Evolutionary conservation across 2,888 invertebrate genomes (phyloP).

Genomic region (Drosophila nr. perissopoda): DNA sequence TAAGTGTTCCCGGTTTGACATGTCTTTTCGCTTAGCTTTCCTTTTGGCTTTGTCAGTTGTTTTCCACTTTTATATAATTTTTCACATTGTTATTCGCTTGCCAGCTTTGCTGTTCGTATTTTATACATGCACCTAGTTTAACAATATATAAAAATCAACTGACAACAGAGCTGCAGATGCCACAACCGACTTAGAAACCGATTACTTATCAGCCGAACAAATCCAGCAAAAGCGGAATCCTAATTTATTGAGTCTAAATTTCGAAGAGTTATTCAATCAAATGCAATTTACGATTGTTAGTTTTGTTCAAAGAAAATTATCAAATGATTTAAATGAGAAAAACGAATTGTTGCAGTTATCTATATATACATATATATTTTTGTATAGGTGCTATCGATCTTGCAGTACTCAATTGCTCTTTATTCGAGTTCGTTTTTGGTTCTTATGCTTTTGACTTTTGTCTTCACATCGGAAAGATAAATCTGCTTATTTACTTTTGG

Average conservation of each 20-base stretch:
- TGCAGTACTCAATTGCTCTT: not conserved
- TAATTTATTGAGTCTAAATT: not conserved
- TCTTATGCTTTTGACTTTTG: not conserved
- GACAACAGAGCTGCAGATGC: not conserved
- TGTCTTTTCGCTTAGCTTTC: constrained; percentile 13
- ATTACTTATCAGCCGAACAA: not conserved
- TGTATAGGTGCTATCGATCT: too few relatives aligned
- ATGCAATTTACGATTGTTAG: not conserved
- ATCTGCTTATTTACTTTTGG: not conserved
- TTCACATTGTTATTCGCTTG: constrained; percentile 7
- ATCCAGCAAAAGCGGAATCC: not conserved
- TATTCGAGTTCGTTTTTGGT: not conserved
- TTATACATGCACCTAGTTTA: not conserved
- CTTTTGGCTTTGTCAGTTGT: not conserved
- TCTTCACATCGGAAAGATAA: not conserved
- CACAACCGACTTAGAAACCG: not conserved
- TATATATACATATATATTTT: not conserved
- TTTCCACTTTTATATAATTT: not conserved
- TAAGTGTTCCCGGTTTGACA: constrained; percentile 43
- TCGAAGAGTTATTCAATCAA: not conserved
- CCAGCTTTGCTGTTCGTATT: not conserved
- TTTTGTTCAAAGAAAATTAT: not conserved
- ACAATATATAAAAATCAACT: not conserved
- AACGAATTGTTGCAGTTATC: not conserved
- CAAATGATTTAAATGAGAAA: not conserved